phyloP scores from a whole-genome alignment of 2,888 invertebrate genomes.

The Drosophila niveifrons region DNA sequence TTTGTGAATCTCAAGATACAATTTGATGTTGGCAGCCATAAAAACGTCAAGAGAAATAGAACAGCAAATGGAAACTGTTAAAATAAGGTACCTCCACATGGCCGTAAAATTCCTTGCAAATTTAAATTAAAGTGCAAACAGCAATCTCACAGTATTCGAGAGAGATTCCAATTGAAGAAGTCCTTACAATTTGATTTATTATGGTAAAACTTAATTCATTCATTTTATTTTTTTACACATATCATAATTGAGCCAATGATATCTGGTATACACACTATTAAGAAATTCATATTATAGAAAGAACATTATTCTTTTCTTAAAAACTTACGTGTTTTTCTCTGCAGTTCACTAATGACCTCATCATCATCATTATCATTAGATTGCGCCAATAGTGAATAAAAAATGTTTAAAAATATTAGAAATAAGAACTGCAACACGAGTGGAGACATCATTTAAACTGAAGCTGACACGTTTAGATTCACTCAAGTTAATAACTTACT shows the following conservation, averaged over 20 bases:
- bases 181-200: slow-evolving; percentile 45
- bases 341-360: slow-evolving; percentile 9
- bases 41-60: slow-evolving; percentile 52
- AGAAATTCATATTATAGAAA: background rate
- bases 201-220: slow-evolving; percentile 31
- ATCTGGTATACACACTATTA: slow-evolving; percentile 29
- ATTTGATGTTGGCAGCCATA: slow-evolving; percentile 57
- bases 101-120: slow-evolving; percentile 50
- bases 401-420: slow-evolving; percentile 23
- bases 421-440: slow-evolving; percentile 1
- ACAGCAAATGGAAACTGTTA: slow-evolving; percentile 44
- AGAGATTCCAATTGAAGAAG: slow-evolving; percentile 1
- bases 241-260: background rate
- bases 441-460: slow-evolving; percentile 13
- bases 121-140: slow-evolving; percentile 55
- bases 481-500: slow-evolving; percentile 7
- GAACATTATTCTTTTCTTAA: background rate
- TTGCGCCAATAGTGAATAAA: background rate
- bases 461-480: background rate
- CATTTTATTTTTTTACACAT: slow-evolving; percentile 25
- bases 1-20: slow-evolving; percentile 60
- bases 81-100: slow-evolving; percentile 20
- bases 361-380: background rate
- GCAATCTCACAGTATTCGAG: slow-evolving; percentile 2
- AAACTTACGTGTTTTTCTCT: slow-evolving; percentile 28